Base-by-base conservation (phyloP, 2,113 vertebrate species). In the Toxotes chatareus region DNA sequence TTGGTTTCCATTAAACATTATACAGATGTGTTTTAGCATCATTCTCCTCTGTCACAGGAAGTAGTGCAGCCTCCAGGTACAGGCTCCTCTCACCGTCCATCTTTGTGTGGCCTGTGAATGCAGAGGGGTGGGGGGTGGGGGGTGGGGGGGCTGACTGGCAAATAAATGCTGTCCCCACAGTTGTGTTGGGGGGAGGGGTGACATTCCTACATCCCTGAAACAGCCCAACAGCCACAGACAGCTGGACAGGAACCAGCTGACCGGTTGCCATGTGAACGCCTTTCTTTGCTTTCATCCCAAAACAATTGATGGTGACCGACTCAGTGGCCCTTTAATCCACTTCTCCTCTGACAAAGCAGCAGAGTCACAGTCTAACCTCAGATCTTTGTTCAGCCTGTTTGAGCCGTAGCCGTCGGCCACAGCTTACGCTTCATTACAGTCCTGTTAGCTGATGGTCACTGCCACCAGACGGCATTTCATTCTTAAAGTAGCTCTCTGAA, bases 211-310 rank as follows among this genome's bases (percentile, higher is more conserved):
- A 83, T 72, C 62, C 56, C 75, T 71, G 80, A 77, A 89, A 80
- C 84, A 82, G 69, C 51, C 71, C 53, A 19, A 17, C 31, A 38
- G 80, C 60, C 81, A 72, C 72, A 84, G 88, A 91, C 91, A 94
- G 92, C 93, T 92, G 92, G 89, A 83, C 69, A 64, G 47, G 73
- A 84, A 93, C 86, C 91, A 90, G 90, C 91, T 90, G 87, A 93
- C 87, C 23, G n/a, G 92, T 93, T 92, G 85, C 93, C 73, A 92
- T 93, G 93, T 73, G 81, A 93, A 92, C 74, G 40, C 82, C 21
- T 86, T 85, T 89, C 86, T 73, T 79, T 89, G 82, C 84, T 89
- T 93, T 90, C 69, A 87, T 79, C 67, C 77, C 49, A 32, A 71
- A 86, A 87, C 87, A 89, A 90, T 88, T 74, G 81, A 81, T 49